Conservation (phyloP, 2,113 vertebrate species). For the Bathybates hornii region DNA sequence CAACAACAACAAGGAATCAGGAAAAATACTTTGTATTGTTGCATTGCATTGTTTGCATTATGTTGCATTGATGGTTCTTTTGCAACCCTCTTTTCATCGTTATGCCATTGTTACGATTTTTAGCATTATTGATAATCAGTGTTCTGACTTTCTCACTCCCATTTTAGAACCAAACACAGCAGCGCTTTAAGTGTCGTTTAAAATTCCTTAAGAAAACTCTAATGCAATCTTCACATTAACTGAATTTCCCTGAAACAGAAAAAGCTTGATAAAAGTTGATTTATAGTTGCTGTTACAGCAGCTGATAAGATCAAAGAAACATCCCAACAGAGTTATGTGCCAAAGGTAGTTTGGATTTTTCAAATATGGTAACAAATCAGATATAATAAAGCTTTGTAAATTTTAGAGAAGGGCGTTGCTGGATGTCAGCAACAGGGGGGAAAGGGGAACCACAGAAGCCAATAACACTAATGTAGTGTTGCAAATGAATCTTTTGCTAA, state of each 20-base stretch:
- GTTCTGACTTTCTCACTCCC: neutral
- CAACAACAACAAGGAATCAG: neutral
- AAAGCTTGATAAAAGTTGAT: neutral
- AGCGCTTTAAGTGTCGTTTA: neutral
- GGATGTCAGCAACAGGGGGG: neutral
- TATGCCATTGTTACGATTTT: neutral
- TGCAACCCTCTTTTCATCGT: neutral
- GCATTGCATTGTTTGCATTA: neutral
- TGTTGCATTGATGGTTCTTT: neutral
- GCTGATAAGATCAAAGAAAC: neutral
- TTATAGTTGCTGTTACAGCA: neutral
- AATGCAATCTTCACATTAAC: neutral
- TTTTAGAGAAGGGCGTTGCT: neutral
- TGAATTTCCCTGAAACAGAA: neutral
- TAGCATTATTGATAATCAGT: neutral
- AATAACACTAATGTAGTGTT: neutral
- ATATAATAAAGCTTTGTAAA: neutral
- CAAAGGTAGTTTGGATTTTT: neutral
- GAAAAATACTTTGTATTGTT: neutral
- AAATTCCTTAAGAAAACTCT: neutral
- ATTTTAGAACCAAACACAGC: neutral
- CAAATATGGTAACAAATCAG: neutral
- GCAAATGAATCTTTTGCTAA: neutral
- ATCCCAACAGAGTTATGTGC: neutral
- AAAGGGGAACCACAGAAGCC: neutral